Percentiles rank a stretch among this genome's conserved stretches.
Evolutionary conservation across 2,113 vertebrate genomes (phyloP).

Genomic region (Carassius gibelio): DNA sequence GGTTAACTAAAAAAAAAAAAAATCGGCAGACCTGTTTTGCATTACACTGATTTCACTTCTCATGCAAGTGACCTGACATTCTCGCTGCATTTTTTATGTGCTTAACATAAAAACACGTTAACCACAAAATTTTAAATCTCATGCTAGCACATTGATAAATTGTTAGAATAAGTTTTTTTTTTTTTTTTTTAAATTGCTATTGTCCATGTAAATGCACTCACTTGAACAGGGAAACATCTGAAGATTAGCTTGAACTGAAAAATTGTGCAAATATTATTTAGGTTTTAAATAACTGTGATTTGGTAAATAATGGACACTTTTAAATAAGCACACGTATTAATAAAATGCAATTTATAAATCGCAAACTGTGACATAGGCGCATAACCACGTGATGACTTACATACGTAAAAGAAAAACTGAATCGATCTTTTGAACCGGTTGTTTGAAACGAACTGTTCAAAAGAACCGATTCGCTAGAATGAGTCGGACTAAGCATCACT

Average conservation of each 20-base stretch:
- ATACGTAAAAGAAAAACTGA: neutral
- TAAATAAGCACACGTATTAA: neutral
- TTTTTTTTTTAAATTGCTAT: neutral
- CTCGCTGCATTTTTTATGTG: too few species aligned
- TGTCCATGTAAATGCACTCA: neutral
- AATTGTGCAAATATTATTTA: neutral
- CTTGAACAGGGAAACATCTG: neutral
- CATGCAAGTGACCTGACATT: too few species aligned
- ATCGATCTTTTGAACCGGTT: neutral
- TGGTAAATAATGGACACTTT: neutral
- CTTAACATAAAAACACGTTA: neutral
- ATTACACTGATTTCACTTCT: too few species aligned
- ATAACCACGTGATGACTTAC: neutral
- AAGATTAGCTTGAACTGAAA: too few species aligned
- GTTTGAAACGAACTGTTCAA: neutral
- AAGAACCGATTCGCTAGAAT: neutral
- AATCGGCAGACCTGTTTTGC: too few species aligned
- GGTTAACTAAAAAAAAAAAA: neutral
- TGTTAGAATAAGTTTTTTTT: neutral
- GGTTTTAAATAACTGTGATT: neutral
- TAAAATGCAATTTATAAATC: neutral
- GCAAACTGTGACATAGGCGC: neutral
- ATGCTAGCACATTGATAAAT: neutral
- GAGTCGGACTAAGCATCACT: neutral
- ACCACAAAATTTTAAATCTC: neutral